A percentile compares a stretch with the other conserved stretches of the same genome.
Evolutionary conservation across 2,888 invertebrate species (phyloP).

Genomic region (Diadromus collaris): DNA sequence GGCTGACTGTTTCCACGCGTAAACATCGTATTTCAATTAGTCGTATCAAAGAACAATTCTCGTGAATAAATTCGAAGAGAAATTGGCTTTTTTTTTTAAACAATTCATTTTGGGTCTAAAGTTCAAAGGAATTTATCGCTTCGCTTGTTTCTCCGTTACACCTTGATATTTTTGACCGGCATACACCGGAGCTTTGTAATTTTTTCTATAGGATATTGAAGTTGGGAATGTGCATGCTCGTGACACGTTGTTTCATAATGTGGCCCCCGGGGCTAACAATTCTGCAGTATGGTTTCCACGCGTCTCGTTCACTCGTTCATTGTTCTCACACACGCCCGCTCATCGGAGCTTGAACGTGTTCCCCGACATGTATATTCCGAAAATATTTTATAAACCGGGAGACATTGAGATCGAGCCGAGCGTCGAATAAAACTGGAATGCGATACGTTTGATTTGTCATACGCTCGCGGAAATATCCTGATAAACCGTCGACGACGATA

Average conservation of each 20-base stretch:
- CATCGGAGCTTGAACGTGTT: background rate
- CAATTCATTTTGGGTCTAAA: slow-evolving; percentile 5
- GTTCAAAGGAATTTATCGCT: slow-evolving; percentile 6
- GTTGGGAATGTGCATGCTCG: background rate
- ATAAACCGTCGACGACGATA: slow-evolving; percentile 24
- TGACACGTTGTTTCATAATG: background rate
- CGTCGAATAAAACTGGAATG: background rate
- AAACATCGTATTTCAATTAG: background rate
- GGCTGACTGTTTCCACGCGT: background rate
- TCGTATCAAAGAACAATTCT: background rate
- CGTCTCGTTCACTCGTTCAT: background rate
- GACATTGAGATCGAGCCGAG: background rate
- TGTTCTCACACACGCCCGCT: background rate
- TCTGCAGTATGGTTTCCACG: background rate
- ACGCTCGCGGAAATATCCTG: slow-evolving; percentile 20
- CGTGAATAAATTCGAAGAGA: background rate
- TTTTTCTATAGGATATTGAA: slow-evolving; percentile 36
- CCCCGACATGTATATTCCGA: background rate
- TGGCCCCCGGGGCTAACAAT: background rate
- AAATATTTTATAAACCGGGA: background rate
- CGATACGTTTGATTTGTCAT: background rate
- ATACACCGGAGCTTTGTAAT: slow-evolving; percentile 30
- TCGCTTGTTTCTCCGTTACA: background rate
- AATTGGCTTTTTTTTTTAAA: background rate
- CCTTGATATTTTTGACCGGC: background rate